Evolutionary conservation across 2,888 invertebrate genomes (phyloP), one percentile per base, ranked within the genome.

Genomic region (Muschampia plurimacula): DNA sequence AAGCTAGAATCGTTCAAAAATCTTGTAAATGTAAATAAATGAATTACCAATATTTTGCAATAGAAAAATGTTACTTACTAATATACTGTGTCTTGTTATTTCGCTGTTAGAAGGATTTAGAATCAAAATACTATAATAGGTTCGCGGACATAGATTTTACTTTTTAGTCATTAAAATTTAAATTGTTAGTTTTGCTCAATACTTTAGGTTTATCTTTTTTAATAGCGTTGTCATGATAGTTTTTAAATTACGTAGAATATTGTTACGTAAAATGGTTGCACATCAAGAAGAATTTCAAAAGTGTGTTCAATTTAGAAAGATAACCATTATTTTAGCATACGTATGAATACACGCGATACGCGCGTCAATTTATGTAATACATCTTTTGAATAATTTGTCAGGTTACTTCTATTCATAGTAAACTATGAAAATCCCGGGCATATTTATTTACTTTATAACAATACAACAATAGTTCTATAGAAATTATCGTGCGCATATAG

Each of bases 111-210:
- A 28, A 49, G 13, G 22, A 49, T 71, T 71, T 69, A 62, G 62
- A 62, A 39, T 12, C 49, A 6, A 62, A 36, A 32, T 69, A 8
- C 49, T 22, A 15, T 62, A 62, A 49, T 49, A 49, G 62, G 46
- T 52, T 68, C 39, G 60, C 46, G 49, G 32, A 68, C 10, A 36
- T 62, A 62, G 65, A 59, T 13, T 71, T 71, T 36, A 32, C 10
- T 46, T 71, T 64, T 70, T 22, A 71, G 65, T 65, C 13, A 32
- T 44, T 55, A 55, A 55, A 55, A 32, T 67, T 62, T 41, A 39
- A 60, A 60, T 60, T 60, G 66, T 74, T 75, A 75, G 73, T 76
- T 77, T 77, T 77, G 77, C 77, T 77, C 77, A 77, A 77, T 71
- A 57, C 73, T 73, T 73, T 74, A 69, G 46, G 70, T 75, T 73